Percentiles rank a stretch among this genome's conserved stretches.
Conservation (phyloP, 2,797 vertebrate species). For the Acropternis orthonyx region DNA sequence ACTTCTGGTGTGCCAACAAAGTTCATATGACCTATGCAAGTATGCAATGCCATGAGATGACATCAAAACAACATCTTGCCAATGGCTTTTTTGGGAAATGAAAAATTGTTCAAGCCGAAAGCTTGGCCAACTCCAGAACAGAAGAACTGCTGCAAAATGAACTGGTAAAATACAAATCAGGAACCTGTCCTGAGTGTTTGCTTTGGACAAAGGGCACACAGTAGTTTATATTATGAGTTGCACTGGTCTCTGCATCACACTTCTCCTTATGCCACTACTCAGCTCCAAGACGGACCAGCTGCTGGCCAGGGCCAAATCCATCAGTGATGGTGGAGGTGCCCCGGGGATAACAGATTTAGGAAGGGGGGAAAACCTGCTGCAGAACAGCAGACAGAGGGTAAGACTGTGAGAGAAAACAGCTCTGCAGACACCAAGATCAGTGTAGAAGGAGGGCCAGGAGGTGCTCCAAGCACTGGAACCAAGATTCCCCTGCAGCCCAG, state of each 20-base stretch:
- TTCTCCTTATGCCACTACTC: neutral
- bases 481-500: neutral
- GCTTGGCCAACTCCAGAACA: neutral
- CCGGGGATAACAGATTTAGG: neutral
- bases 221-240: fast-evolving
- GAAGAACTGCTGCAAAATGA: neutral
- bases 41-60: neutral
- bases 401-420: neutral
- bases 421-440: neutral
- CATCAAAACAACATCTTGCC: constrained; percentile 15
- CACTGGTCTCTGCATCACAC: neutral
- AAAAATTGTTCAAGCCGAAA: neutral
- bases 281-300: neutral
- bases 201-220: neutral
- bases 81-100: neutral
- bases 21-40: neutral
- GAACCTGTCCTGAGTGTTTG: neutral
- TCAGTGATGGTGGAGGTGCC: too few species aligned
- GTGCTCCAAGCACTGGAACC: neutral
- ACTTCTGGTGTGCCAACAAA: neutral
- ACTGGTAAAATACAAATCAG: neutral
- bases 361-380: neutral
- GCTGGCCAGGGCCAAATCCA: neutral
- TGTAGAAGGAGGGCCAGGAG: neutral
- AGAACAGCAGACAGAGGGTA: neutral